Evolutionary conservation across 2,888 invertebrate genomes (phyloP).

Genomic region (Standfussiana lucernea): DNA sequence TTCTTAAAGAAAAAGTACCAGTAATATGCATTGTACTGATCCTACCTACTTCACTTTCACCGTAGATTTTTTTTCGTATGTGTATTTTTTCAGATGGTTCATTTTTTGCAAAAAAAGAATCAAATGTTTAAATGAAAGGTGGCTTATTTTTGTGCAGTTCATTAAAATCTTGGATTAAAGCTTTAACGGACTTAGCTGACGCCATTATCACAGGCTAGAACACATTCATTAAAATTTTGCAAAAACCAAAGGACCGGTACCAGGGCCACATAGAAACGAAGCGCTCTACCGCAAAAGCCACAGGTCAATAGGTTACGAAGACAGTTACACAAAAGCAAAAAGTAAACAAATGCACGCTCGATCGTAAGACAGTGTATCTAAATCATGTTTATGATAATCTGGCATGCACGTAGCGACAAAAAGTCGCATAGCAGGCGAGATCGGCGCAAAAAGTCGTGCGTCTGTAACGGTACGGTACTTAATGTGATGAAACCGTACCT

Average conservation of each 20-base stretch:
- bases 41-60: background rate
- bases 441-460: slow-evolving; percentile 61
- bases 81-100: background rate
- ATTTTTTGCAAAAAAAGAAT: too few relatives aligned
- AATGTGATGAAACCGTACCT: slow-evolving; percentile 50
- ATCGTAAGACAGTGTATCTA: slow-evolving; percentile 32
- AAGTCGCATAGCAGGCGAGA: slow-evolving; percentile 58
- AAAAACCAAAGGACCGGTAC: slow-evolving; percentile 4
- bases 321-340: slow-evolving; percentile 45
- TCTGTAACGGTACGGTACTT: slow-evolving; percentile 55
- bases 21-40: too few relatives aligned
- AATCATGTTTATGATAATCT: slow-evolving; percentile 58
- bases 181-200: background rate
- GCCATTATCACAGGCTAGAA: background rate
- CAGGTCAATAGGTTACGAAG: slow-evolving; percentile 34
- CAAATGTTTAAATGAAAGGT: background rate
- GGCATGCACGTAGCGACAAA: slow-evolving; percentile 50
- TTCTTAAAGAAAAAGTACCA: background rate
- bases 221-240: background rate
- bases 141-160: background rate
- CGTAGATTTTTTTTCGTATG: background rate
- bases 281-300: slow-evolving; percentile 5
- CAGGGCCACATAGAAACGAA: slow-evolving; percentile 19
- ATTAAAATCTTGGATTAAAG: background rate
- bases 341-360: slow-evolving; percentile 47